A percentile compares a stretch with the other conserved stretches of the same genome.
Conservation (phyloP, 30 jellyfish, hydroid and myxozoan genomes). For the Turritopsis rubra region DNA sequence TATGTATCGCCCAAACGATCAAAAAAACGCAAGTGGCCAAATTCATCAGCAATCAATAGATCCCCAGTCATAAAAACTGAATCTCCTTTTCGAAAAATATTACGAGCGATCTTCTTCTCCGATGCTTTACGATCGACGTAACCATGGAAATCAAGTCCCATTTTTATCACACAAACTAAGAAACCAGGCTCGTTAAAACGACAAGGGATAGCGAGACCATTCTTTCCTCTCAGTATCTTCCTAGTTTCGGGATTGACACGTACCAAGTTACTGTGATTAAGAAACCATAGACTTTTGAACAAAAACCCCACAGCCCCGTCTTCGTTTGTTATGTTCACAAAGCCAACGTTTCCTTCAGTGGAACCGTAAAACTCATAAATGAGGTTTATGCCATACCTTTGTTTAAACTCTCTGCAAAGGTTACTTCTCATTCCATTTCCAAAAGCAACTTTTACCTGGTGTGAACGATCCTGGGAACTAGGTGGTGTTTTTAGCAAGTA, state of each 20-base stretch:
- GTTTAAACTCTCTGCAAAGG: conserved; percentile 57
- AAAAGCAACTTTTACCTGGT: conserved; percentile 38
- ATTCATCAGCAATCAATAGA: conserved; percentile 57
- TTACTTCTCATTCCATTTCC: conserved; percentile 90
- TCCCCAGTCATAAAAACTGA: conserved; percentile 69
- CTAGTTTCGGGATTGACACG: conserved; percentile 61
- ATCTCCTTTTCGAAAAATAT: conserved; percentile 72
- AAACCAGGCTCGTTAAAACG: conserved; percentile 71
- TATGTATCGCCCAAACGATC: conserved; percentile 93
- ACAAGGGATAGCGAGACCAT: conserved; percentile 71
- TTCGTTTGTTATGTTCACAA: conserved; percentile 37
- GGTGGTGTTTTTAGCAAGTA: conserved; percentile 68
- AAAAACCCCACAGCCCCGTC: conserved; percentile 85
- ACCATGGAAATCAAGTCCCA: conserved; percentile 63
- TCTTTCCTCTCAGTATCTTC: conserved; percentile 49
- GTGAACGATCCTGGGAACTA: conserved; percentile 37
- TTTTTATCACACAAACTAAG: conserved; percentile 36
- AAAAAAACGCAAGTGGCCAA: conserved; percentile 64
- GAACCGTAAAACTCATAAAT: conserved; percentile 87
- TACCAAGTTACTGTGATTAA: conserved; percentile 37
- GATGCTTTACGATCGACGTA: conserved; percentile 58
- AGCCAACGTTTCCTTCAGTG: conserved; percentile 72
- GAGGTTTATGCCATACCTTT: conserved; percentile 48
- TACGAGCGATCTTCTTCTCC: conserved; percentile 48
- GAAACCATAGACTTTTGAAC: conserved; percentile 29